Evolutionary conservation across 2,888 invertebrate species (phyloP).

Genomic region (Microctonus brassicae): DNA sequence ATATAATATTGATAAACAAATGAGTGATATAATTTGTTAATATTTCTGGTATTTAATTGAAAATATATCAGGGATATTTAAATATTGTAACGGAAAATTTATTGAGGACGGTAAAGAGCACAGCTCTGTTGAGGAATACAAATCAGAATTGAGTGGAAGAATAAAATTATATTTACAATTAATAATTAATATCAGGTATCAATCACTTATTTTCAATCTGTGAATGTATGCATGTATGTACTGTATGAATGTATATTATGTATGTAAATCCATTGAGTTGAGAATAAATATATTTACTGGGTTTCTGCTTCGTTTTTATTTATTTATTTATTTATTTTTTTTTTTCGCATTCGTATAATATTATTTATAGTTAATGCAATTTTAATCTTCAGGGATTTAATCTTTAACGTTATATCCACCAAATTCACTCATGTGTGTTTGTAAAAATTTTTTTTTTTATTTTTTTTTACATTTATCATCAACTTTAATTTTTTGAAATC

Average conservation of each 20-base stretch:
- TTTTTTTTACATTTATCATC: slow-evolving; percentile 34
- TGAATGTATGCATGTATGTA: background rate
- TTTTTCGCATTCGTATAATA: background rate
- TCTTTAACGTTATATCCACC: slow-evolving; percentile 33
- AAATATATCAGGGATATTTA: background rate
- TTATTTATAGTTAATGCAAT: slow-evolving; percentile 14
- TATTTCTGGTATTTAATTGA: background rate
- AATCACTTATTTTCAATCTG: background rate
- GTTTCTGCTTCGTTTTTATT: background rate
- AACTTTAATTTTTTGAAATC: slow-evolving; percentile 43
- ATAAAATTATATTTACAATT: background rate
- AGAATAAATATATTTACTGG: background rate
- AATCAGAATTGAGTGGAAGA: background rate
- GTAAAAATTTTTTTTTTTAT: slow-evolving; percentile 15
- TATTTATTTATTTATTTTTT: slow-evolving; percentile 7
- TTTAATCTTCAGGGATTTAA: slow-evolving; percentile 17
- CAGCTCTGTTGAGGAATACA: slow-evolving; percentile 12
- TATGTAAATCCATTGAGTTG: background rate
- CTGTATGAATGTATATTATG: background rate
- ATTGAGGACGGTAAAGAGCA: slow-evolving; percentile 26
- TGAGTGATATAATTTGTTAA: background rate
- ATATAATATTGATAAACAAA: background rate
- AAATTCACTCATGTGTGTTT: slow-evolving; percentile 11
- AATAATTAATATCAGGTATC: background rate
- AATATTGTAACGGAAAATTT: background rate